These are phyloP conservation scores for Eupeodes luniger DNA, from an alignment of 2,888 invertebrate species.

Conservation along the genomic window DNA sequence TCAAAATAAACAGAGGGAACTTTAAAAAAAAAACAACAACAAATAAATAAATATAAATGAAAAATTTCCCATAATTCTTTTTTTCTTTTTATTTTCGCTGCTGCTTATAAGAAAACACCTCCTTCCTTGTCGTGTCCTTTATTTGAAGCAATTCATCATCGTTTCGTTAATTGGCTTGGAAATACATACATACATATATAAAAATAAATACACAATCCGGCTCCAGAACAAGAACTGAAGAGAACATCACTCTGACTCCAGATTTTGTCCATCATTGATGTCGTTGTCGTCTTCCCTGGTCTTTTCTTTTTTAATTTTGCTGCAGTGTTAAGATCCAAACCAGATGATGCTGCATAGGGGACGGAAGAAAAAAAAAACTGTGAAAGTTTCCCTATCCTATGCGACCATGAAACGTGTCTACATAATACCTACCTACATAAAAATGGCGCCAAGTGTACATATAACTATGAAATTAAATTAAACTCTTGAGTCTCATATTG, in stretches of 20 bases:
- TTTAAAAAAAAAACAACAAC: neutral
- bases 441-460: conserved; percentile 61
- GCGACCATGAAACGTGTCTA: conserved; percentile 56
- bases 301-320: neutral
- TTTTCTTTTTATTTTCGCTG: neutral
- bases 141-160: conserved; percentile 64
- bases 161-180: conserved; percentile 69
- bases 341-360: conserved; percentile 36
- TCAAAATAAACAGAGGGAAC: neutral
- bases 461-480: conserved; percentile 62
- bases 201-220: conserved; percentile 48
- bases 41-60: neutral
- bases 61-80: conserved; percentile 38
- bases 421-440: conserved; percentile 45
- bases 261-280: neutral
- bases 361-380: neutral
- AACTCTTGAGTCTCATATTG: conserved; percentile 24
- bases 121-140: conserved; percentile 9
- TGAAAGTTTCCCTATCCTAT: conserved; percentile 30
- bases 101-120: conserved; percentile 8
- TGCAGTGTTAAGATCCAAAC: conserved; percentile 7
- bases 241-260: conserved; percentile 30
- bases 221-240: neutral
- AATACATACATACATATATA: neutral
- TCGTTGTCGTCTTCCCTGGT: conserved; percentile 3